A percentile compares a stretch with the other conserved stretches of the same genome.
Conservation (phyloP, 2,888 invertebrate genomes). For the Thumatha senex region DNA sequence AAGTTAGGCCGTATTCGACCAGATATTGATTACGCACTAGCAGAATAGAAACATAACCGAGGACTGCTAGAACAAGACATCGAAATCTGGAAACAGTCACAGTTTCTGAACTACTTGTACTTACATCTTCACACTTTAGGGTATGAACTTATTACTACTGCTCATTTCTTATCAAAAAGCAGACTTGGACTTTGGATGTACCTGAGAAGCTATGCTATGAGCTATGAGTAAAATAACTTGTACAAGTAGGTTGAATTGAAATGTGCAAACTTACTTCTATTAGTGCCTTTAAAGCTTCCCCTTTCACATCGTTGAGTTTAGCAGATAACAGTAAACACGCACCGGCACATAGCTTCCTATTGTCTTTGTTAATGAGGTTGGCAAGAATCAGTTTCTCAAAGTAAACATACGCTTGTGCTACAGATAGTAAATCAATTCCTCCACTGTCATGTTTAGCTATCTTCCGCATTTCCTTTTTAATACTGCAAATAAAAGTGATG, state of each 20-base stretch:
- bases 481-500: constrained; percentile 81
- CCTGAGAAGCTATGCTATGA: too few species aligned
- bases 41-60: too few species aligned
- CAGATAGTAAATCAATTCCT: constrained; percentile 92
- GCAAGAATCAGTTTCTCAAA: constrained; percentile 98
- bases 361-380: constrained; percentile 96
- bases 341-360: constrained; percentile 97
- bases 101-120: too few species aligned
- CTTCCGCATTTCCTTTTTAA: constrained; percentile 97
- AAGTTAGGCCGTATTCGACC: too few species aligned
- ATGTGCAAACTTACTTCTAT: constrained; percentile 87
- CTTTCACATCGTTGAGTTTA: constrained; percentile 98
- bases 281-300: constrained; percentile 91
- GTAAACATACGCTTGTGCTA: constrained; percentile 99
- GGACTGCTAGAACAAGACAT: too few species aligned
- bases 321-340: constrained; percentile 97
- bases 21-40: too few species aligned
- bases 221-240: too few species aligned
- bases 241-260: neutral
- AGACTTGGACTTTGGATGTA: too few species aligned
- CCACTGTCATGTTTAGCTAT: constrained; percentile 93
- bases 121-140: too few species aligned
- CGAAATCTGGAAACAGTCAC: too few species aligned
- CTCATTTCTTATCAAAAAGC: too few species aligned
- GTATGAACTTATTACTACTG: too few species aligned